Percentiles rank a stretch among this genome's conserved stretches.
Conservation (phyloP, 2,113 vertebrate species). For the Nasalis larvatus region DNA sequence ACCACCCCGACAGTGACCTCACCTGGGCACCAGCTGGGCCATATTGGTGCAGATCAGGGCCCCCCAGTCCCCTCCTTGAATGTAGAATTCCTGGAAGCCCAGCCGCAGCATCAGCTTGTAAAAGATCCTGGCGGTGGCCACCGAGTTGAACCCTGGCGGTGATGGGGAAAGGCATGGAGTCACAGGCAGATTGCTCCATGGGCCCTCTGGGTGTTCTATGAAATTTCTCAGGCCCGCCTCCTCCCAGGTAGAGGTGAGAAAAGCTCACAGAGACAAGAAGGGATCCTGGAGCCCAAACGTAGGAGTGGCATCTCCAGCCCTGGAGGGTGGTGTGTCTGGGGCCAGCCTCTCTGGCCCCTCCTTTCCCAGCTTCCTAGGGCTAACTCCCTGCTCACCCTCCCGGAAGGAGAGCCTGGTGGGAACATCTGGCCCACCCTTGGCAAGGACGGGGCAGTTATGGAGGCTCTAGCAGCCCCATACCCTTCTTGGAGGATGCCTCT, state of each 20-base stretch:
- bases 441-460: accelerated
- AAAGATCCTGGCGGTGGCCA: slow-evolving; percentile 83
- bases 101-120: slow-evolving; percentile 86
- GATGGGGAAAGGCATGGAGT: background rate
- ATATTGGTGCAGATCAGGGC: slow-evolving; percentile 85
- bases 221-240: background rate
- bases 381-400: background rate
- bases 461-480: slow-evolving; percentile 55
- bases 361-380: background rate
- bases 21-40: slow-evolving; percentile 87
- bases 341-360: background rate
- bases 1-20: slow-evolving; percentile 1
- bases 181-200: background rate
- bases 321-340: accelerated
- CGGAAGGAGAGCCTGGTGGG: background rate
- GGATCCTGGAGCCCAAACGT: no score
- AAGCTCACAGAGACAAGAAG: background rate
- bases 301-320: background rate
- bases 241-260: background rate
- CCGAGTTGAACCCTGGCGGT: slow-evolving; percentile 76
- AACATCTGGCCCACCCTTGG: no score
- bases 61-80: slow-evolving; percentile 87
- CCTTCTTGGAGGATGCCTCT: slow-evolving; percentile 86
- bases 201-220: background rate
- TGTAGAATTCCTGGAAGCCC: slow-evolving; percentile 84